These are phyloP conservation scores for Cepaea hortensis DNA, from an alignment of 2,888 invertebrate genomes.

Conservation along the genomic window DNA sequence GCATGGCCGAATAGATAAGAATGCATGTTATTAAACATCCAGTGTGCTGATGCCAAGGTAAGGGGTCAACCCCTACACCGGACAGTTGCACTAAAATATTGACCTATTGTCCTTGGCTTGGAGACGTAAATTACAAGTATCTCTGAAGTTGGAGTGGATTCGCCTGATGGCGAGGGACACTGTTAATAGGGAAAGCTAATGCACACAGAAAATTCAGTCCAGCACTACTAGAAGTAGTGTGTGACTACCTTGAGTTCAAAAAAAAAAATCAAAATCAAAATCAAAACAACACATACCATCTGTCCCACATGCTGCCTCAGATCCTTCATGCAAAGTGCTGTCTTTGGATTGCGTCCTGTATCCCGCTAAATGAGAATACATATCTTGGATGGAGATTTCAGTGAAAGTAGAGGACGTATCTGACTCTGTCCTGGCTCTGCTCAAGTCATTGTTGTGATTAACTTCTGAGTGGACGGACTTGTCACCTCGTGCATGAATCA, in stretches of 20 bases:
- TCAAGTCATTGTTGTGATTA: not conserved
- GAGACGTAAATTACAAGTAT: too few relatives aligned
- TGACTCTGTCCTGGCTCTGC: slow-evolving; percentile 16
- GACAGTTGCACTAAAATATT: too few relatives aligned
- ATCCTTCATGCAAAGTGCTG: not conserved
- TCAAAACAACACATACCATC: slow-evolving; percentile 5
- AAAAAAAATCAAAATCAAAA: not conserved
- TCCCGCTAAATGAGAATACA: slow-evolving; percentile 15
- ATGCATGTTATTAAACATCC: too few relatives aligned
- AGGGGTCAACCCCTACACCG: too few relatives aligned
- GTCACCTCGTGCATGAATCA: not conserved
- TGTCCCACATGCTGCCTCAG: not conserved
- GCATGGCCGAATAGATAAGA: too few relatives aligned
- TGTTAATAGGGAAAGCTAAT: too few relatives aligned
- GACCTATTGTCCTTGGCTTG: too few relatives aligned
- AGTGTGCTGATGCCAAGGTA: too few relatives aligned
- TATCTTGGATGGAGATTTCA: slow-evolving; percentile 38
- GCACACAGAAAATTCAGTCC: too few relatives aligned
- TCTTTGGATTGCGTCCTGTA: not conserved
- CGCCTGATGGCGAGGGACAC: too few relatives aligned
- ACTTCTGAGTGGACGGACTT: not conserved
- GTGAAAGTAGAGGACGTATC: slow-evolving; percentile 43
- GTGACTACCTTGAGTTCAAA: not conserved
- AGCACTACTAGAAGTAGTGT: too few relatives aligned
- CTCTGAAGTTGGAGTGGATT: too few relatives aligned